These are phyloP conservation scores for Chloebia gouldiae DNA, from an alignment of 2,113 vertebrate species.

Conservation along the genomic window DNA sequence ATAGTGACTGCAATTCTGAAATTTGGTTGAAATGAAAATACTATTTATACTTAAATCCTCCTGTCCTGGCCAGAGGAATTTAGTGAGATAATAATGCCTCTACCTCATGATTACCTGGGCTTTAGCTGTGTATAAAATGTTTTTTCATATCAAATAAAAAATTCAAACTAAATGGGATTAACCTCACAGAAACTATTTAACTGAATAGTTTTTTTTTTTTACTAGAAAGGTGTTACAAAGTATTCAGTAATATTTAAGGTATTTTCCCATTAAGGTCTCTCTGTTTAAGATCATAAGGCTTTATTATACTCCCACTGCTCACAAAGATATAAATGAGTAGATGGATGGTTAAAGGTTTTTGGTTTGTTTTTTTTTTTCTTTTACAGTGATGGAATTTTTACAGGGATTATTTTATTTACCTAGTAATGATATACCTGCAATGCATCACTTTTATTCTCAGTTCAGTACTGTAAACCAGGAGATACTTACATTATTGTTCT, in stretches of 20 bases:
- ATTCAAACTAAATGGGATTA: background rate
- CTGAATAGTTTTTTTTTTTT: background rate
- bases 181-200: slow-evolving; percentile 23
- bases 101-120: background rate
- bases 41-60: background rate
- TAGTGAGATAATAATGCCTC: background rate
- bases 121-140: background rate
- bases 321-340: background rate
- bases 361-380: background rate
- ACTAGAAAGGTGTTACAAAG: background rate
- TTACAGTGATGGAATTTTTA: background rate
- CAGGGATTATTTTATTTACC: slow-evolving; percentile 28
- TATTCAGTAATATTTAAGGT: background rate
- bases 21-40: background rate
- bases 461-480: background rate
- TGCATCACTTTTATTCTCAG: background rate
- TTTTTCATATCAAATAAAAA: slow-evolving; percentile 1
- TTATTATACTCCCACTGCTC: background rate
- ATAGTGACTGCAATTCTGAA: background rate
- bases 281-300: background rate
- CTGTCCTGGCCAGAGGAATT: background rate
- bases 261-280: background rate
- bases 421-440: slow-evolving; percentile 17
- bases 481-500: slow-evolving; percentile 35
- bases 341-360: background rate